Percentiles rank a stretch among this genome's conserved stretches.
phyloP scores from a whole-genome alignment of 2,113 vertebrate species.

The chimpanzee (Pan troglodytes) region NHGRI_mPanTro3-v2.1_pri NC_072402.2:170028001-170028500 shows the following conservation, averaged over 20 bases:
- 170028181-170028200: no score
- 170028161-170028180: no score
- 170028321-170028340: neutral
- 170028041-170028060: no score
- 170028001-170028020: no score
- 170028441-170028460: neutral
- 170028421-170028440: neutral
- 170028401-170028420: neutral
- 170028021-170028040: no score
- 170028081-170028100: no score
- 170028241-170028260: neutral
- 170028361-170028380: neutral
- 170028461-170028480: neutral
- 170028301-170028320: neutral
- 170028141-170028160: no score
- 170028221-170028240: neutral
- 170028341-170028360: neutral
- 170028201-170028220: accelerated
- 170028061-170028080: no score
- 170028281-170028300: neutral
- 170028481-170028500: neutral
- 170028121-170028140: accelerated
- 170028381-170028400: neutral
- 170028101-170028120: no score
- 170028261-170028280: neutral